A percentile compares a stretch with the other conserved stretches of the same genome.
phyloP scores from a whole-genome alignment of 1,140 invertebrate species.

The Oedothorax gibbosus region DNA sequence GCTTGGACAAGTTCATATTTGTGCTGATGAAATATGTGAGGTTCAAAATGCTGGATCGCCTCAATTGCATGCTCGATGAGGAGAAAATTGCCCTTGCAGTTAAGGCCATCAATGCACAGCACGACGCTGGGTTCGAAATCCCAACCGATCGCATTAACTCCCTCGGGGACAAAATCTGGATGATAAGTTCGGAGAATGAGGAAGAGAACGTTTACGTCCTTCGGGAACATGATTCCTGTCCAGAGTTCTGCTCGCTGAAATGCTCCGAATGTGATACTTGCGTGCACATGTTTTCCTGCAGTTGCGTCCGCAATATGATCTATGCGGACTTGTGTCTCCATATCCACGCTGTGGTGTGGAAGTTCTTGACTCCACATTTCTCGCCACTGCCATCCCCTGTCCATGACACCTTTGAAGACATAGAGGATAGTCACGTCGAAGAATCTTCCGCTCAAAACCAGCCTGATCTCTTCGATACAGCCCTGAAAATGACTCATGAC shows the following conservation, averaged over 20 bases:
- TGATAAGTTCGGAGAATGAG: background rate
- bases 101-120: conserved; percentile 26
- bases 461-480: conserved; percentile 2
- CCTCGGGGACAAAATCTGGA: conserved; percentile 39
- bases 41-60: conserved; percentile 43
- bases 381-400: background rate
- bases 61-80: conserved; percentile 22
- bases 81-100: conserved; percentile 30
- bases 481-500: background rate
- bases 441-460: background rate
- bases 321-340: conserved; percentile 44
- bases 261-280: conserved; percentile 46
- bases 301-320: conserved; percentile 29
- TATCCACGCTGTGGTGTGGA: conserved; percentile 46
- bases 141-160: conserved; percentile 14
- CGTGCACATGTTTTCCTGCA: conserved; percentile 46
- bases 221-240: conserved; percentile 11
- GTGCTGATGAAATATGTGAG: conserved; percentile 43
- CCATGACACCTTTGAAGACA: background rate
- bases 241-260: conserved; percentile 21
- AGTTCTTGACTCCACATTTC: conserved; percentile 31
- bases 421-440: background rate
- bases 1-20: conserved; percentile 46
- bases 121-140: conserved; percentile 28
- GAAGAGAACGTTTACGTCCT: background rate